Evolutionary conservation across 2,113 vertebrate species (phyloP), one percentile per base, ranked within the genome.

Genomic region (Cyprichromis sp.): DNA sequence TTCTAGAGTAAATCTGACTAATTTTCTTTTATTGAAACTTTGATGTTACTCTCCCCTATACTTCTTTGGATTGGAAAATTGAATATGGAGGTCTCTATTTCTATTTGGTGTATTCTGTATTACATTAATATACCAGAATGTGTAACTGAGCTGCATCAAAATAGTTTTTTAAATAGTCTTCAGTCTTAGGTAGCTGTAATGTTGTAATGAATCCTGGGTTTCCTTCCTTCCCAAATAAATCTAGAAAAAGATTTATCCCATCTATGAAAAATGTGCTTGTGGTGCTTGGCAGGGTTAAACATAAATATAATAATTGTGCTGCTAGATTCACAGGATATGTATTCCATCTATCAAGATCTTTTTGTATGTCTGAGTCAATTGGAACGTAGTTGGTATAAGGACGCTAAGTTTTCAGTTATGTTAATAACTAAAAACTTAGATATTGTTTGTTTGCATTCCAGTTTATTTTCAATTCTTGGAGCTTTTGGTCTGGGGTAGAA

Each of bases 241-340:
- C 29, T 34, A 34, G 59, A 63, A 0, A 0, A 29, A 59, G 26
- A 59, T 63, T 7, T 4, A 19, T 19, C 4, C 57, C 59, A 34
- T 61, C 57, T 19, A 11, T 63, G 29, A 63, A 34, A 7, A 7
- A 63, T 11, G 59, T 34, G 29, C 1, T 34, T 34, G 9, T 61
- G 29, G 29, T 63, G 59, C 59, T 63, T 63, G 4, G 9, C 59
- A 63, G 16, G 16, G 29, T 63, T 63, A 61, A 61, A 61, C 29
- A 61, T 34, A 34, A 61, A 61, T 61, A 63, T 34, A 34, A 63
- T 63, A 63, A 19, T 11, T 19, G 16, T 63, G 9, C 16, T 63
- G 16, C 6, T 36, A 36, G 17, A 63, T 36, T 63, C 31, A 63
- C 2, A 63, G 29, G 59, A 63, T 63, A 59, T 63, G 16, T 63